Evolutionary conservation across 2,888 invertebrate genomes (phyloP), one percentile per base, ranked within the genome.

Genomic region (Cantharis lateralis): DNA sequence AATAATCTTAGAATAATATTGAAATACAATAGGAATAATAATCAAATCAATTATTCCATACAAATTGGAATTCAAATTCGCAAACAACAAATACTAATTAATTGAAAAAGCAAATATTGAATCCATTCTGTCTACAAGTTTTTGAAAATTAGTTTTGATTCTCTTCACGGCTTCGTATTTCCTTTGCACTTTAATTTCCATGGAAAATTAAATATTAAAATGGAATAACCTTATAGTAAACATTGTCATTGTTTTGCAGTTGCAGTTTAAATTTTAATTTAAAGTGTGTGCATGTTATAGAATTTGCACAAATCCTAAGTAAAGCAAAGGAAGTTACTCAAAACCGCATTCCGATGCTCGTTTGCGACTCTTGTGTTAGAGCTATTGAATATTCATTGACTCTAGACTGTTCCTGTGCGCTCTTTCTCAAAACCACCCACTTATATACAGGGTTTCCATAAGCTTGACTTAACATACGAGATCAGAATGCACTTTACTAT

Each of bases 61-160:
- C 82, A 83, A 84, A 84, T 83, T 82, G 80, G 82, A 82, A 85
- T 84, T 84, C 83, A 83, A 85, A 85, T 84, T 83, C 74, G 85
- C 84, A 84, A 84, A 85, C 84, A 84, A 84, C 85, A 85, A 84
- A 85, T 85, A 84, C 84, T 85, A 85, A 86, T 86, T 86, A 86
- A 86, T 86, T 85, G 85, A 85, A 85, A 85, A 85, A 83, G 85
- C 85, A 86, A 86, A 86, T 86, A 86, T 86, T 84, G 82, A 82
- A 82, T 80, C 81, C 82, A 80, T 82, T 81, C 81, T 80, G 80
- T 79, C 81, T 80, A 80, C 77, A 78, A 81, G 80, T 79, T 82
- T 81, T 80, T 75, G 81, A 81, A 82, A 82, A 76, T 77, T 71
- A 81, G 81, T 82, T 82, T 82, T 80, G 82, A 82, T 81, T 64